Evolutionary conservation across 2,113 vertebrate species (phyloP).

Genomic region (Cygnus buccinator): DNA sequence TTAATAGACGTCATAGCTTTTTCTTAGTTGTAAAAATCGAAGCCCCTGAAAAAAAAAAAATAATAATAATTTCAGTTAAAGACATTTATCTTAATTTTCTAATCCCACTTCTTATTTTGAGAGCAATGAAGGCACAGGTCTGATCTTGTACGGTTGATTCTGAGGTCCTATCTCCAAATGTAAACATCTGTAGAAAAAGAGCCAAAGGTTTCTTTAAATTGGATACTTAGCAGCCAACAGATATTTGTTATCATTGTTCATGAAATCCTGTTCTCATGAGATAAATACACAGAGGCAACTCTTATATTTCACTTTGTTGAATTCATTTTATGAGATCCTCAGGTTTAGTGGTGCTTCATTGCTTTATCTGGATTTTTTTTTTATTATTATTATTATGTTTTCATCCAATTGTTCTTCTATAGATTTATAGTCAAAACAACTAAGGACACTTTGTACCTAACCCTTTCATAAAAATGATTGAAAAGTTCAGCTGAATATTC

Average conservation of each 20-base stretch:
- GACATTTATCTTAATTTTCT: background rate
- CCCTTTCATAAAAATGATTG: slow-evolving; percentile 50
- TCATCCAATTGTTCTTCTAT: background rate
- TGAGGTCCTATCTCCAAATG: background rate
- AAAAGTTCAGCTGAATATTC: slow-evolving; percentile 48
- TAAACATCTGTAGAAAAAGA: background rate
- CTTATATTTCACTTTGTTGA: background rate
- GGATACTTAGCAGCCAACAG: background rate
- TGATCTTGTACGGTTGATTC: background rate
- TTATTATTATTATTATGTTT: background rate
- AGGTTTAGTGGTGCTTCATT: background rate
- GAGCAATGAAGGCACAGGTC: background rate
- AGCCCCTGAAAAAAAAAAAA: background rate
- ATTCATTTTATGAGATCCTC: slow-evolving; percentile 4
- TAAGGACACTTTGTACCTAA: background rate
- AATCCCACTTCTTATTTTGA: background rate
- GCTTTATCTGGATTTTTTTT: background rate
- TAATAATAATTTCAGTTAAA: background rate
- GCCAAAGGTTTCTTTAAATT: background rate
- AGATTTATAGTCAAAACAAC: slow-evolving; percentile 31
- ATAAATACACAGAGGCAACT: background rate
- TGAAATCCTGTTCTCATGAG: background rate
- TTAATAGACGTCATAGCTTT: background rate
- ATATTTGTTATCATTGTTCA: background rate
- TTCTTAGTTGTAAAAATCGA: background rate